Evolutionary conservation across 92 coral and sea anemone genomes (phyloP), one percentile per base, ranked within the genome.

Genomic region (Epizoanthus stellaris): DNA sequence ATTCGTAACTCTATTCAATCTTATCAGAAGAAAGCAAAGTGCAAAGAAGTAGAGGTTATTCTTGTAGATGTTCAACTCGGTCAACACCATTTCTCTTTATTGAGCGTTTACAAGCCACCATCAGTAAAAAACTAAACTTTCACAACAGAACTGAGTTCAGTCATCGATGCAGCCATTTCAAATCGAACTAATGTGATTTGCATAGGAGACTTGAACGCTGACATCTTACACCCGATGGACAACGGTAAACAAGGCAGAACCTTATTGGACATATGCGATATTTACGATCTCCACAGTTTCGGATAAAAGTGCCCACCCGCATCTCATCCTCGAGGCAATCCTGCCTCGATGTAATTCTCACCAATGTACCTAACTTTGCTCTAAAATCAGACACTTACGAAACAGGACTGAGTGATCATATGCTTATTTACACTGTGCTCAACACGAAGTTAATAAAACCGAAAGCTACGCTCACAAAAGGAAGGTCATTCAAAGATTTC

Each of bases 201-300:
- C 68, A 58, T 88, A 23, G 91, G 88, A 2, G 85, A 88, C 58
- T 63, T 82, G 59, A 88, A 82, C 49, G 56, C 85, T 62, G 91
- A 88, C 56, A 25, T 70, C 40, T 20, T 77, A 58, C 79, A 88
- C 59, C 85, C 91, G 49, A 36, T 75, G 80, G 77, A 58, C 39
- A 88, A 88, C 34, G 81, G 80, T 17, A 83, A 75, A 43, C 70
- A 82, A 88, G 84, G 84, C 36, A 84, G 88, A 73, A 67, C 67
- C 67, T 61, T 68, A 76, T 66, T 88, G 39, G 88, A 75, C 62
- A 83, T 74, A 53, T 83, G 92, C 57, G 85, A 88, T 49, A 73
- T 89, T 47, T 89, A 79, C 56, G 82, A 85, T 79, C 85, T 85
- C 12, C 81, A 85, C 20, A 76, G 69, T 79, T 69, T 89, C n/a